Evolutionary conservation across 2,113 vertebrate species (phyloP).

Genomic region (Trogon melanurus): DNA sequence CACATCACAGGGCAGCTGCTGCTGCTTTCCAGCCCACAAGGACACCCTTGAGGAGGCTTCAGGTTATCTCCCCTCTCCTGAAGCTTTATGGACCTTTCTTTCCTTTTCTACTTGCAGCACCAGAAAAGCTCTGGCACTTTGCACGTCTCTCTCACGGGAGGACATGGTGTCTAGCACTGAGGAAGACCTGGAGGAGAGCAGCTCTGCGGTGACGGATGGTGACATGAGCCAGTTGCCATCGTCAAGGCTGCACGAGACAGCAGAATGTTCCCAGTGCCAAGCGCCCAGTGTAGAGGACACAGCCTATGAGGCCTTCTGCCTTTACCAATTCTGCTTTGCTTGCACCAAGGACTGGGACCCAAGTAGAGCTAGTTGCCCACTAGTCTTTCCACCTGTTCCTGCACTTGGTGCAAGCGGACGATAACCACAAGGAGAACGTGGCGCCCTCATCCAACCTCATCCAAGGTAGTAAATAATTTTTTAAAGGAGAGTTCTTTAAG

Average conservation of each 20-base stretch:
- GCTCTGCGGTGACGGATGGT: neutral
- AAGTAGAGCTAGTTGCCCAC: neutral
- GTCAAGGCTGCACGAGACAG: neutral
- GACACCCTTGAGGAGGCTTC: too few species aligned
- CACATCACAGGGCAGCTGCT: too few species aligned
- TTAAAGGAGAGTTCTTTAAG: neutral
- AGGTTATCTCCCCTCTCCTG: too few species aligned
- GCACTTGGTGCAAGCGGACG: neutral
- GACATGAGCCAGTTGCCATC: neutral
- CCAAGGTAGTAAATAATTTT: neutral
- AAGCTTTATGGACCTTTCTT: too few species aligned
- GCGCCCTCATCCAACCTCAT: too few species aligned
- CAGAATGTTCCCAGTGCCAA: neutral
- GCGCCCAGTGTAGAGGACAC: neutral
- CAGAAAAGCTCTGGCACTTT: too few species aligned
- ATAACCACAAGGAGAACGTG: neutral
- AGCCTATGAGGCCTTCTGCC: neutral
- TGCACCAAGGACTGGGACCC: too few species aligned
- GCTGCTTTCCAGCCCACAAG: too few species aligned
- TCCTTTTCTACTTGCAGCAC: too few species aligned
- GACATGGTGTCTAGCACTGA: fast-evolving
- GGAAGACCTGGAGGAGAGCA: neutral
- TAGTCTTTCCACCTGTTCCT: neutral
- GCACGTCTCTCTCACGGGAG: neutral
- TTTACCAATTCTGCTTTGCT: neutral